Base-by-base conservation (phyloP, 2,888 invertebrate genomes). In the Druceiella hillmani region DNA sequence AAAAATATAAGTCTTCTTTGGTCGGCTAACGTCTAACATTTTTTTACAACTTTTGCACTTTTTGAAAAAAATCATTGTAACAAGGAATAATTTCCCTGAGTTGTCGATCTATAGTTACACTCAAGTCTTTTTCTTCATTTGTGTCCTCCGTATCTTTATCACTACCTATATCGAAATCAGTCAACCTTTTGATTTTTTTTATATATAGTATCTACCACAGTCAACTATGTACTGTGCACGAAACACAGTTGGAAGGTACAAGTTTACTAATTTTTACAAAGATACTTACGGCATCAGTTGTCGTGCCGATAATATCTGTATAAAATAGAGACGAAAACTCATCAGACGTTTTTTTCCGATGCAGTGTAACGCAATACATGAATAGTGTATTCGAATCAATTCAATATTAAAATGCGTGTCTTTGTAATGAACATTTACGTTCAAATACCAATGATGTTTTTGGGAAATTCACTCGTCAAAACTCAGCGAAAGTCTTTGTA, bases 151-250 rank as follows among this genome's bases (percentile, higher is more conserved):
- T 24, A 44, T 30, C 25, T 38, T 35, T 42, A 40, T 25, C 31
- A 27, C 27, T 38, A 27, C 37, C 38, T 39, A 27, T 17, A 27
- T 27, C 38, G 12, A 13, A 10, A 27, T 39, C 38, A 17, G 37
- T 36, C 15, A 31, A 10, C 39, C 26, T 36, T 28, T 22, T 37
- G 17, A 7, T 33, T 44, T 28, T 50, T 41, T 35, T 48, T 45
- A 20, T 51, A 50, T 12, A 48, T 25, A 30, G 46, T 37, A 37
- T 51, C 46, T 28, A 49, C 30, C 33, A 51, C 41, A 2, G 44
- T 43, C 24, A 50, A 34, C 33, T 50, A 45, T 28, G 45, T 22
- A n/a, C 45, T 47, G 43, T 50, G 48, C 16, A 48, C 49, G 17
- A 37, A 51, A 38, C 52, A 52, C 17, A 49, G 38, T 46, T 52